Conservation (phyloP, 2,888 invertebrate species). For the Tiliacea citrago region DNA sequence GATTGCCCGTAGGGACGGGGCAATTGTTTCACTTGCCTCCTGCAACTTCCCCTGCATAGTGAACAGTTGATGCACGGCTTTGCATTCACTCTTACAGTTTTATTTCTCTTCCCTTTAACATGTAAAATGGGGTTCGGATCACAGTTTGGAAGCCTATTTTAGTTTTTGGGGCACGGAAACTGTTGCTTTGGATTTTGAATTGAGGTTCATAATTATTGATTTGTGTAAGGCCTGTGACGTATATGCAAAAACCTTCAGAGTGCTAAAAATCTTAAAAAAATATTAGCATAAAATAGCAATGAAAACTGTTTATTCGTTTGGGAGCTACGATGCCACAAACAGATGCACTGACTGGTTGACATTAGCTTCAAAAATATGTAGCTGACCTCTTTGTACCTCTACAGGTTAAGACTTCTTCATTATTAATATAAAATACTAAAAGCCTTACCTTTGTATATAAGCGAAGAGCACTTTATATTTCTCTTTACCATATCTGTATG, state of each 20-base stretch:
- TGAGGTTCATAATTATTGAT: neutral
- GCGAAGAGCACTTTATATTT: slow-evolving; percentile 35
- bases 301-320: neutral
- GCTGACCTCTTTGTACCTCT: neutral
- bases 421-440: slow-evolving; percentile 8
- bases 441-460: slow-evolving; percentile 13
- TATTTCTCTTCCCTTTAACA: slow-evolving; percentile 50
- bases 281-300: neutral
- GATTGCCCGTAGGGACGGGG: slow-evolving; percentile 52
- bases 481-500: slow-evolving; percentile 41
- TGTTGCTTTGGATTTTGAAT: slow-evolving; percentile 3
- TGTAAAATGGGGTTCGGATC: slow-evolving; percentile 38
- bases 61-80: slow-evolving; percentile 56
- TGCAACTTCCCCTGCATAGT: slow-evolving; percentile 48
- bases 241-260: neutral
- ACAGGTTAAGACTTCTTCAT: neutral
- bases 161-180: neutral
- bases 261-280: neutral
- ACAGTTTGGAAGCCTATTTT: slow-evolving; percentile 21
- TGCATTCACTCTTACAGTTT: slow-evolving; percentile 38
- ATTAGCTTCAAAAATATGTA: neutral
- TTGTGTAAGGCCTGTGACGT: neutral
- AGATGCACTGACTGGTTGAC: neutral
- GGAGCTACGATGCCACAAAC: neutral
- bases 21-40: slow-evolving; percentile 60